Evolutionary conservation across 2,113 vertebrate genomes (phyloP).

Genomic region (Erythrolamprus reginae): DNA sequence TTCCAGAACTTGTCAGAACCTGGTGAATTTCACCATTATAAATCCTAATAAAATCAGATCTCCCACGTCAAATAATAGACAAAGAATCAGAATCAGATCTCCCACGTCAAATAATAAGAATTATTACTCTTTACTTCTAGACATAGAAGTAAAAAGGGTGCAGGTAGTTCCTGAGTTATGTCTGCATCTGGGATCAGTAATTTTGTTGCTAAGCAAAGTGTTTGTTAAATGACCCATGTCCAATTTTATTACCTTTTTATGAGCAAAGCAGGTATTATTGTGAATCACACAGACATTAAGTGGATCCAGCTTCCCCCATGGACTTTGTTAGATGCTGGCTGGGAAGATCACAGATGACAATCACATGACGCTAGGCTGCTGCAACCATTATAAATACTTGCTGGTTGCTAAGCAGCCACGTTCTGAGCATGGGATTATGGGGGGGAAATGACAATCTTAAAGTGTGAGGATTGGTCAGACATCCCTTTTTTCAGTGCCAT

Average conservation of each 20-base stretch:
- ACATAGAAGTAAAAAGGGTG: not conserved
- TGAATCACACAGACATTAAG: not conserved
- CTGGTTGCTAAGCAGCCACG: not conserved
- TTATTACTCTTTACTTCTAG: too few relatives aligned
- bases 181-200: not conserved
- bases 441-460: not conserved
- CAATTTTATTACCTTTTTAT: not conserved
- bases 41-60: not conserved
- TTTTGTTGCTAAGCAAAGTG: not conserved
- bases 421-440: not conserved
- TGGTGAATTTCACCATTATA: not conserved
- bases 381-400: not conserved
- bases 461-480: not conserved
- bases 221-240: not conserved
- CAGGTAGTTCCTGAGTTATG: not conserved
- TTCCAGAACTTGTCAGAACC: too few relatives aligned
- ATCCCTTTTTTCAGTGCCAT: not conserved
- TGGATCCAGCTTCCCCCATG: not conserved
- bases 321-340: not conserved
- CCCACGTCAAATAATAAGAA: too few relatives aligned
- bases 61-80: too few relatives aligned
- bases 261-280: not conserved
- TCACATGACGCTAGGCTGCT: not conserved
- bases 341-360: not conserved
- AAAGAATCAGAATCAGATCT: too few relatives aligned